Conservation (phyloP, 1,140 invertebrate species). For the Drosophila malerkotliana region DNA sequence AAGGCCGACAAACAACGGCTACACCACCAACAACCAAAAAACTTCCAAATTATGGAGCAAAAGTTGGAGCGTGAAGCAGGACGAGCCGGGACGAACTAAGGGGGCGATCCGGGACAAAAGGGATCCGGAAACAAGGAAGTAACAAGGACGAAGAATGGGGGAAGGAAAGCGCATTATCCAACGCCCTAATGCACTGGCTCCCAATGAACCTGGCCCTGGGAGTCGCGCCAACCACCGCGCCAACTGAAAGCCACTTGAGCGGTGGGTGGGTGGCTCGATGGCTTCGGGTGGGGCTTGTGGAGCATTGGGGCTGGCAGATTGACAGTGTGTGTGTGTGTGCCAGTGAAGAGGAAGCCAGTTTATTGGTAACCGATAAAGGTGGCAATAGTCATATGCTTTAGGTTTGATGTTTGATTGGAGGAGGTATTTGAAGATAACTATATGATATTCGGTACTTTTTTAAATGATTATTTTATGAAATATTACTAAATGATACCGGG, state of each 20-base stretch:
- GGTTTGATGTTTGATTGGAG: too few species aligned
- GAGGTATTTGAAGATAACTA: not conserved
- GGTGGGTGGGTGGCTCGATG: conserved; percentile 1
- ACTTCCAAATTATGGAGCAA: conserved; percentile 63
- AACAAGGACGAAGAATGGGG: conserved; percentile 9
- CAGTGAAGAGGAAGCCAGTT: not conserved
- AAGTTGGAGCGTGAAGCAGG: conserved; percentile 51
- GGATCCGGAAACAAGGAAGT: conserved; percentile 12
- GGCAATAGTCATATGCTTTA: too few species aligned
- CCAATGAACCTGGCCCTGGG: conserved; percentile 48
- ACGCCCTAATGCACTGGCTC: conserved; percentile 58
- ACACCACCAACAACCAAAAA: conserved; percentile 11
- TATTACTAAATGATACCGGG: too few species aligned
- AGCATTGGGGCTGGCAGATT: too few species aligned
- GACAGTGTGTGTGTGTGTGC: too few species aligned
- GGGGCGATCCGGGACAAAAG: conserved; percentile 20
- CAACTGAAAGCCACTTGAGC: conserved; percentile 31
- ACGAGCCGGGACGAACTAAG: conserved; percentile 1
- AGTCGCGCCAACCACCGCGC: not conserved
- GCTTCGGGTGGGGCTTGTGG: not conserved
- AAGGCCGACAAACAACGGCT: conserved; percentile 46
- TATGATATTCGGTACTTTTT: not conserved
- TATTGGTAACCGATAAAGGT: not conserved
- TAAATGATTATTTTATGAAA: too few species aligned
- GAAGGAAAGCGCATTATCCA: conserved; percentile 41